Percentiles rank a stretch among this genome's conserved stretches.
phyloP scores from a whole-genome alignment of 2,797 vertebrate species.

The Gambelia wislizenii region DNA sequence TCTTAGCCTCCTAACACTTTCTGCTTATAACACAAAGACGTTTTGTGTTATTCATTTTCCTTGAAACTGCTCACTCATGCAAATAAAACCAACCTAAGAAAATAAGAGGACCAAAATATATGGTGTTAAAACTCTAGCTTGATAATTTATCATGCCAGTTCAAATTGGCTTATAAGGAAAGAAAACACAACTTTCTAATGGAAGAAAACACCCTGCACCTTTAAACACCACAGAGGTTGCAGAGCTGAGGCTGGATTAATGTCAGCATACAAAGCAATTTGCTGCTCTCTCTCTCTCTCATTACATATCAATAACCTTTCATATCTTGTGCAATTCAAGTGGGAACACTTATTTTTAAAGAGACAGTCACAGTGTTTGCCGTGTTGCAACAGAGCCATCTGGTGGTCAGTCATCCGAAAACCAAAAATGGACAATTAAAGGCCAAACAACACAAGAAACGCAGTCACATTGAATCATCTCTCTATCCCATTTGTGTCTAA shows the following conservation, averaged over 20 bases:
- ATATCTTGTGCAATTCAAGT: not conserved
- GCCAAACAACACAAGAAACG: not conserved
- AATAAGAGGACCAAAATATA: not conserved
- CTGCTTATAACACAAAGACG: not conserved
- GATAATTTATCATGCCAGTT: not conserved
- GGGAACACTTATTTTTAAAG: conserved; percentile 1
- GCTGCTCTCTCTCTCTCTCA: conserved; percentile 14
- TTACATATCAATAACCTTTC: conserved; percentile 27
- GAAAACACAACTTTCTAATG: not conserved
- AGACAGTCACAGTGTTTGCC: conserved; percentile 12
- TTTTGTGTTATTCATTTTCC: not conserved
- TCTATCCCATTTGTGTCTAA: not conserved
- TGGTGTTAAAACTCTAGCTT: not conserved
- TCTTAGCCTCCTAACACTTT: not conserved
- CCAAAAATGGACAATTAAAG: not conserved
- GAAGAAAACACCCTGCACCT: not conserved
- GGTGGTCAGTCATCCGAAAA: not conserved
- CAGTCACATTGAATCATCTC: not conserved
- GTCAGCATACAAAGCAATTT: conserved; percentile 4
- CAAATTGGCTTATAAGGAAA: not conserved
- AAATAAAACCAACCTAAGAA: not conserved
- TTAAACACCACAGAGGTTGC: not conserved
- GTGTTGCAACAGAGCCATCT: conserved; percentile 51
- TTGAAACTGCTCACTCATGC: not conserved
- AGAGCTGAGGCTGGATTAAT: conserved; percentile 24